phyloP scores from a whole-genome alignment of 2,888 invertebrate species.

The Sarcophaga subvicina region DNA sequence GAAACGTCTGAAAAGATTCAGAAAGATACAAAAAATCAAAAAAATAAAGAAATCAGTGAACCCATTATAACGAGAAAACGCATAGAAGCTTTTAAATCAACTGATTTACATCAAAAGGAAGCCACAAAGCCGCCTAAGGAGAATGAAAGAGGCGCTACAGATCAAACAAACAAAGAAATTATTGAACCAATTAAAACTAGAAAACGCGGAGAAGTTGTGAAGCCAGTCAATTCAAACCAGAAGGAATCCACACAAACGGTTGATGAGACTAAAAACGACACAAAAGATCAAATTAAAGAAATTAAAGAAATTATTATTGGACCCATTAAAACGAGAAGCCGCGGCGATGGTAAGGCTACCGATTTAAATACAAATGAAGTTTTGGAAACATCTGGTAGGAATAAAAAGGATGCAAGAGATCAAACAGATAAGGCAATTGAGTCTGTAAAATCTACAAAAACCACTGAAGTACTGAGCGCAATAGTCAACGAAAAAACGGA shows the following conservation, averaged over 20 bases:
- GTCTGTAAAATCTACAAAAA: too few relatives aligned
- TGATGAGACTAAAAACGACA: background rate
- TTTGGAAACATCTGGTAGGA: background rate
- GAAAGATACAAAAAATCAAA: background rate
- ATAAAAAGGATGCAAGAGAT: background rate
- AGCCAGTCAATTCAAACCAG: background rate
- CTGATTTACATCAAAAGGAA: background rate
- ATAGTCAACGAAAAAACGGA: background rate
- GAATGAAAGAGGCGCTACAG: background rate
- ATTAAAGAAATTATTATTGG: background rate
- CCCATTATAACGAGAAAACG: too few relatives aligned
- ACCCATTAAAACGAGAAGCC: too few relatives aligned
- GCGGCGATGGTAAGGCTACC: too few relatives aligned
- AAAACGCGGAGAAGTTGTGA: background rate
- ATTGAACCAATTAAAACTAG: slow-evolving; percentile 2
- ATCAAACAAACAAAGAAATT: background rate
- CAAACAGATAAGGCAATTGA: too few relatives aligned
- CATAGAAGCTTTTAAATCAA: too few relatives aligned
- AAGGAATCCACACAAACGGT: background rate
- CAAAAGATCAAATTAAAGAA: background rate
- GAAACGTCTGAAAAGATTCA: background rate
- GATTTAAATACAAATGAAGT: too few relatives aligned
- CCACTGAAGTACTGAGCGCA: background rate
- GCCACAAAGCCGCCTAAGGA: background rate
- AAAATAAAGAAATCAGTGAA: background rate